Evolutionary conservation across 92 coral and sea anemone species (phyloP).

Genomic region (Porites cylindrica): DNA sequence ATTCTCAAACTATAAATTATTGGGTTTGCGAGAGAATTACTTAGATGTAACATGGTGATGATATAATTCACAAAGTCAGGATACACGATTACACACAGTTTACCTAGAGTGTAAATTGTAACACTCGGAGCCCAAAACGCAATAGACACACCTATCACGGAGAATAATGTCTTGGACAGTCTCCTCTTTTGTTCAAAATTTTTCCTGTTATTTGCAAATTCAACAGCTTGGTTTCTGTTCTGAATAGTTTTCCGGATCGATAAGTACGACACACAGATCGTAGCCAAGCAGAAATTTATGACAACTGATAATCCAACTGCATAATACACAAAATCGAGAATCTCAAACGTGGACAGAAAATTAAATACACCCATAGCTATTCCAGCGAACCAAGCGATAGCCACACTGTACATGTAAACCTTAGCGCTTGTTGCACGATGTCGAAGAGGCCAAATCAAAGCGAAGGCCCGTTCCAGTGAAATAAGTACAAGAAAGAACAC

Average conservation of each 20-base stretch:
- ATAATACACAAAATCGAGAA: background rate
- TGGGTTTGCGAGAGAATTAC: background rate
- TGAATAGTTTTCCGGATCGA: background rate
- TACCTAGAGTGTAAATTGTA: background rate
- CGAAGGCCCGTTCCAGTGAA: background rate
- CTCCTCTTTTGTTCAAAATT: background rate
- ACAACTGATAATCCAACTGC: background rate
- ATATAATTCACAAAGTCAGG: background rate
- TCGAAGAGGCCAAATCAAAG: background rate
- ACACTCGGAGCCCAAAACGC: background rate
- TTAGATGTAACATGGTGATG: background rate
- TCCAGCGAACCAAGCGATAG: background rate
- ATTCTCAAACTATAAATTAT: background rate
- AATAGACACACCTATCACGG: background rate
- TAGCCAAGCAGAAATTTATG: background rate
- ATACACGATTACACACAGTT: background rate
- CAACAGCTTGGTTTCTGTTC: background rate
- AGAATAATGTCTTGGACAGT: background rate
- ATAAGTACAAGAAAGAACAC: background rate
- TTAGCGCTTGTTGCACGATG: background rate
- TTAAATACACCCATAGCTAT: background rate
- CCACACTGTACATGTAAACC: background rate
- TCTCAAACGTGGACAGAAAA: background rate
- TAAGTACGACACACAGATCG: background rate
- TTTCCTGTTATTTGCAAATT: background rate